Conservation (phyloP, 2,113 vertebrate species). For the Chroicocephalus ridibundus region DNA sequence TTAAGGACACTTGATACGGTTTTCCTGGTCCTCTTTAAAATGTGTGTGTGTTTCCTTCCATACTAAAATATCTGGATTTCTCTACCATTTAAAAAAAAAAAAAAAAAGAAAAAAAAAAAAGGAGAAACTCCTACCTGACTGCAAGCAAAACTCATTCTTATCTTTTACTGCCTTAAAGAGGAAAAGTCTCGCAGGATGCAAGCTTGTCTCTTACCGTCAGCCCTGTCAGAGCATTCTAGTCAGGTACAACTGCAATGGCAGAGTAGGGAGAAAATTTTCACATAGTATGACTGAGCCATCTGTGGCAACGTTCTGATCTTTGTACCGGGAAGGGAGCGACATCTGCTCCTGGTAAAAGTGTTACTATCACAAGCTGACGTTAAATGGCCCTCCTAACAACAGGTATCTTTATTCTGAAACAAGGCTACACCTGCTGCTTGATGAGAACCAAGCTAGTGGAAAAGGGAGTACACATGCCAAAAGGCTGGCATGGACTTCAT, state of each 20-base stretch:
- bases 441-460: not conserved
- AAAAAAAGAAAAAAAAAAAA: too few relatives aligned
- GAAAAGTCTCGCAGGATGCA: not conserved
- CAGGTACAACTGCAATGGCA: not conserved
- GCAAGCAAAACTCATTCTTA: not conserved
- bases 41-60: not conserved
- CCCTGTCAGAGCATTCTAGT: not conserved
- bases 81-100: not conserved
- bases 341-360: constrained; percentile 31
- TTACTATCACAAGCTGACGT: constrained; percentile 18
- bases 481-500: not conserved
- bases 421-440: not conserved
- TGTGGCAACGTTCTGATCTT: constrained; percentile 14
- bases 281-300: constrained; percentile 9
- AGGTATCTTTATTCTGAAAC: not conserved
- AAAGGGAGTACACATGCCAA: not conserved
- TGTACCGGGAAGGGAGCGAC: not conserved
- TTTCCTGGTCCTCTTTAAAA: not conserved
- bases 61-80: not conserved
- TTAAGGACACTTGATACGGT: not conserved
- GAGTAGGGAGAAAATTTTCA: not conserved
- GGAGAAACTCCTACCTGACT: not conserved
- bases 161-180: not conserved
- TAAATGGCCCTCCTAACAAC: not conserved
- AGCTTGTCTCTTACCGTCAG: not conserved